Evolutionary conservation across 2,888 invertebrate genomes (phyloP), one percentile per base, ranked within the genome.

Genomic region (Cephus pulcher): DNA sequence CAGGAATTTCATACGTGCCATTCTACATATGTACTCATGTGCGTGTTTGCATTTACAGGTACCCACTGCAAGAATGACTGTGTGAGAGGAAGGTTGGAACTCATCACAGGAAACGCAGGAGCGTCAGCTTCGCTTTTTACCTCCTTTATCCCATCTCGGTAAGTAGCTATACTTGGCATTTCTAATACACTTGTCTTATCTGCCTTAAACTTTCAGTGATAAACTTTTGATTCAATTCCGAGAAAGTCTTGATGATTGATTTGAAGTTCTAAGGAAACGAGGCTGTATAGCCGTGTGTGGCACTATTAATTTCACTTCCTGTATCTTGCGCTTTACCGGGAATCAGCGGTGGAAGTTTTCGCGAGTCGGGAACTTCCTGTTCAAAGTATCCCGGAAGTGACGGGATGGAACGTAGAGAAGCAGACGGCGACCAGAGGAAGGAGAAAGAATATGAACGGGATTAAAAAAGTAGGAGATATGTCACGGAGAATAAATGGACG

Each of bases 151-250:
- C 23, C 56, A 23, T 23, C 56, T 6, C 9, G 56, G 23, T 23
- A 23, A 56, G 9, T 23, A 56, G 56, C 56, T 23, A 23, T 23
- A 23, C 56, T 56, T 56, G 6, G 56, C 9, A 23, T 56, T 56
- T 56, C 23, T 56, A 9, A 56, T 56, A 9, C 56, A 56, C 23
- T 56, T 23, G 9, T 56, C 9, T 56, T 23, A 56, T 56, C 9
- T 23, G 23, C 23, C 9, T 23, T 56, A 23, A 23, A 56, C 23
- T 56, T 40, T 40, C 23, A 40, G 23, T 40, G 84, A 86, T 84
- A 86, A 87, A 86, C 84, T 87, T 87, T 85, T 86, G 83, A 85
- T 79, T 82, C 81, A 80, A 80, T 80, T 74, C 76, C 40, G 76
- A 79, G 82, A 82, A 80, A 85, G 81, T 83, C 80, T 74, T 78